phyloP scores from a whole-genome alignment of 2,888 invertebrate species.

The Operophtera brumata region DNA sequence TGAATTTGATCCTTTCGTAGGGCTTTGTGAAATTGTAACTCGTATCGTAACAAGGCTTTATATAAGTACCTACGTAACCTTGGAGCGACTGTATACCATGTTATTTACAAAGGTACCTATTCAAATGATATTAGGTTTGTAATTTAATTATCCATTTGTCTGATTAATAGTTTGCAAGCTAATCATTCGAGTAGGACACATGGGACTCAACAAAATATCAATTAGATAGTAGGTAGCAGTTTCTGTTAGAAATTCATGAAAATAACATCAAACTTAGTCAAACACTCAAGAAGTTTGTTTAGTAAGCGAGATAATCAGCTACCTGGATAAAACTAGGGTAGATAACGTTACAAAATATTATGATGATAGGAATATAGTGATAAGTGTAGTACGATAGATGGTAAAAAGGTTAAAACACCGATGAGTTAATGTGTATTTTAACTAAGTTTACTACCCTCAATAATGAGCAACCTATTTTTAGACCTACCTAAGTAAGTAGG shows the following conservation, averaged over 20 bases:
- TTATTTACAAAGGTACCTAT: constrained; percentile 1
- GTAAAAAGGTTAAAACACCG: too few relatives aligned
- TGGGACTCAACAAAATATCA: neutral
- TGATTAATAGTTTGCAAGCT: constrained; percentile 1
- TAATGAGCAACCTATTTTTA: neutral
- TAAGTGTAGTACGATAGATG: too few relatives aligned
- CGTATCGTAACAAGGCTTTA: constrained; percentile 3
- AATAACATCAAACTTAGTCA: neutral
- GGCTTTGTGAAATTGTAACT: constrained; percentile 10
- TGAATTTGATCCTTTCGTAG: constrained; percentile 31
- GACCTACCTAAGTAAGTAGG: too few relatives aligned
- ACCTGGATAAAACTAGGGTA: constrained; percentile 1
- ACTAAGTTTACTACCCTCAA: too few relatives aligned
- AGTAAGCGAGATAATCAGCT: constrained; percentile 10
- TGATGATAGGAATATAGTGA: too few relatives aligned
- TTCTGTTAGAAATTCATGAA: neutral
- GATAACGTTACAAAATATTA: constrained; percentile 1
- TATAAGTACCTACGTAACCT: constrained; percentile 3
- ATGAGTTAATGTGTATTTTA: too few relatives aligned
- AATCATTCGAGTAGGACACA: neutral
- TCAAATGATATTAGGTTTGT: neutral
- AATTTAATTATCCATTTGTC: constrained; percentile 3
- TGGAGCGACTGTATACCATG: neutral
- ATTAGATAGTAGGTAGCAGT: neutral
- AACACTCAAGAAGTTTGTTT: constrained; percentile 7